A percentile compares a stretch with the other conserved stretches of the same genome.
Evolutionary conservation across 2,888 invertebrate genomes (phyloP).

Genomic region (Salticus scenicus): DNA sequence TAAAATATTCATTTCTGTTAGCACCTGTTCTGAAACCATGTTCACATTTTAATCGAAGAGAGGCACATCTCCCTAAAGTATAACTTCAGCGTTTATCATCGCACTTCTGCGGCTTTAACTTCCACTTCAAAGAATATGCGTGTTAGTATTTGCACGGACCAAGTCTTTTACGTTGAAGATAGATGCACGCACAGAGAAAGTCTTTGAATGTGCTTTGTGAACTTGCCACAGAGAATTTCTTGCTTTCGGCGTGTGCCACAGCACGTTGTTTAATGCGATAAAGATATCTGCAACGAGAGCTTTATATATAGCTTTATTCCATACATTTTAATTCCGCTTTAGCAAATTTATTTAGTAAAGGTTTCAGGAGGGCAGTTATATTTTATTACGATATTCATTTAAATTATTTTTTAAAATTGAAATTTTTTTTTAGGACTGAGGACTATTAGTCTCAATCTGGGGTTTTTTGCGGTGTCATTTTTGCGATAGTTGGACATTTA

Average conservation of each 20-base stretch:
- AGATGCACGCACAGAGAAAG: neutral
- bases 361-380: no score
- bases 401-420: no score
- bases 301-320: no score
- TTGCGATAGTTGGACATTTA: no score
- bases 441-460: no score
- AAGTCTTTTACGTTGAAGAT: neutral
- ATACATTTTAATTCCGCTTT: no score
- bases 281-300: no score
- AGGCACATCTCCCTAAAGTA: neutral
- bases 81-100: conserved; percentile 2
- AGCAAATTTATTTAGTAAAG: no score
- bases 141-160: conserved; percentile 3
- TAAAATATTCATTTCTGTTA: neutral
- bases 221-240: neutral
- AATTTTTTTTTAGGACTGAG: no score
- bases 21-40: neutral
- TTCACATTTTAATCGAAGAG: neutral
- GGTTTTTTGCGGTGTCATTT: no score
- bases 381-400: no score
- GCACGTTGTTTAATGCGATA: no score
- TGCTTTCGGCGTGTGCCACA: neutral
- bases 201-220: neutral
- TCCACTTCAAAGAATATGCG: neutral
- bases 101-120: neutral